Evolutionary conservation across 2,113 vertebrate species (phyloP).

Genomic region (Neolamprologus ventralis): DNA sequence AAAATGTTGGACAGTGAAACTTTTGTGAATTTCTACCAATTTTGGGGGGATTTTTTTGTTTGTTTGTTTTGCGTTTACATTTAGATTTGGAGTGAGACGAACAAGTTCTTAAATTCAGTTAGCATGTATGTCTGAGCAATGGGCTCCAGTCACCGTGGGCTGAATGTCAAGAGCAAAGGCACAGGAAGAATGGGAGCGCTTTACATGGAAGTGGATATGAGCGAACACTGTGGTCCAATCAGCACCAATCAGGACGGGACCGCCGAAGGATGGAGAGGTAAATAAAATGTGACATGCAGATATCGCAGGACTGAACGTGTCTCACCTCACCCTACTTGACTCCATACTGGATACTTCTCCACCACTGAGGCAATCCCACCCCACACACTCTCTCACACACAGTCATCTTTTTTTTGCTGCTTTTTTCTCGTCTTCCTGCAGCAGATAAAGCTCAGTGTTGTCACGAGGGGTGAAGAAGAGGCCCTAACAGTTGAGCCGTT

Average conservation of each 20-base stretch:
- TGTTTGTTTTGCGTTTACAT: background rate
- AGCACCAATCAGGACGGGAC: background rate
- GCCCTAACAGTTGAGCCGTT: constrained; percentile 7
- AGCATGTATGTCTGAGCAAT: background rate
- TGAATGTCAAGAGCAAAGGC: background rate
- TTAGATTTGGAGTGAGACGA: background rate
- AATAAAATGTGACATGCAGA: background rate
- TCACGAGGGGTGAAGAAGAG: background rate
- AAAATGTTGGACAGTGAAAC: background rate
- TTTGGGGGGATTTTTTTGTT: background rate
- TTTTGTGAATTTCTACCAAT: background rate
- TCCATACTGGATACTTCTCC: background rate
- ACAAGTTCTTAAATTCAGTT: background rate
- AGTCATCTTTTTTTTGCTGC: background rate
- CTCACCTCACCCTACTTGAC: background rate
- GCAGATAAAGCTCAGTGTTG: background rate
- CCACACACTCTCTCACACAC: background rate
- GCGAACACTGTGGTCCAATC: background rate
- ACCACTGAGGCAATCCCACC: background rate
- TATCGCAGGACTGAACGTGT: background rate
- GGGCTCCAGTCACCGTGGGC: background rate
- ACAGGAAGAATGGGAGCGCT: background rate
- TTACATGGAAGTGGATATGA: background rate
- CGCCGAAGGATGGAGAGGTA: background rate
- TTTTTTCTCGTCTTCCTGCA: background rate